Percentiles rank a stretch among this genome's conserved stretches.
Conservation (phyloP, 2,113 vertebrate genomes). For the Alectura lathami region DNA sequence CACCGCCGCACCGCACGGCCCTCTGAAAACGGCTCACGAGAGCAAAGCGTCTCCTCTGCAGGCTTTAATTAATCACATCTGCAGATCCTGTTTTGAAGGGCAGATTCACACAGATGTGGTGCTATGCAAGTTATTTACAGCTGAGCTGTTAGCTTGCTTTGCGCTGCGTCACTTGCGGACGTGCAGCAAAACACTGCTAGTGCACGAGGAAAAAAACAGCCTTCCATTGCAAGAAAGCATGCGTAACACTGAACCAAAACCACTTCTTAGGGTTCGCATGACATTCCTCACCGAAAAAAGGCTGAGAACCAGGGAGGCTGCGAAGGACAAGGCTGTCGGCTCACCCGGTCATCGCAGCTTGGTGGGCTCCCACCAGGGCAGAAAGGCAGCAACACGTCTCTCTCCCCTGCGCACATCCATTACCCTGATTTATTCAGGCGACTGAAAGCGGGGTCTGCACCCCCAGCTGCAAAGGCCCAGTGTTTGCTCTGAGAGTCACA, state of each 20-base stretch:
- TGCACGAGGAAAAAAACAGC: neutral
- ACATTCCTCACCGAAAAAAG: neutral
- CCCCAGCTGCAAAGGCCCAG: neutral
- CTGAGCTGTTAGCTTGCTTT: neutral
- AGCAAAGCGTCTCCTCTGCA: neutral
- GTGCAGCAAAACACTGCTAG: conserved; percentile 10
- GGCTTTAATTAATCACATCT: neutral
- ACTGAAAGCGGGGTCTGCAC: neutral
- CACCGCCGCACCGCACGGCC: neutral
- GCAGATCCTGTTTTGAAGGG: neutral
- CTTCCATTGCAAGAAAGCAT: neutral
- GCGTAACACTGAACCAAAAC: neutral
- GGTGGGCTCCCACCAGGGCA: neutral
- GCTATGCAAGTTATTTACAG: neutral
- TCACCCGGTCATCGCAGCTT: fast-evolving
- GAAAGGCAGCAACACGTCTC: fast-evolving
- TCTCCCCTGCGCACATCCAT: fast-evolving
- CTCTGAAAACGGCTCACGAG: neutral
- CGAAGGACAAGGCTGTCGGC: fast-evolving
- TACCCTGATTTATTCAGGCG: neutral
- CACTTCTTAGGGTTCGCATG: too few species aligned
- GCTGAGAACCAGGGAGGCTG: fast-evolving
- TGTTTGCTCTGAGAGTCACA: neutral
- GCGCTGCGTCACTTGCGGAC: neutral
- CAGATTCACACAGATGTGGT: neutral